Evolutionary conservation across 2,888 invertebrate species (phyloP), one percentile per base, ranked within the genome.

Genomic region (Caenorhabditis sp.): DNA sequence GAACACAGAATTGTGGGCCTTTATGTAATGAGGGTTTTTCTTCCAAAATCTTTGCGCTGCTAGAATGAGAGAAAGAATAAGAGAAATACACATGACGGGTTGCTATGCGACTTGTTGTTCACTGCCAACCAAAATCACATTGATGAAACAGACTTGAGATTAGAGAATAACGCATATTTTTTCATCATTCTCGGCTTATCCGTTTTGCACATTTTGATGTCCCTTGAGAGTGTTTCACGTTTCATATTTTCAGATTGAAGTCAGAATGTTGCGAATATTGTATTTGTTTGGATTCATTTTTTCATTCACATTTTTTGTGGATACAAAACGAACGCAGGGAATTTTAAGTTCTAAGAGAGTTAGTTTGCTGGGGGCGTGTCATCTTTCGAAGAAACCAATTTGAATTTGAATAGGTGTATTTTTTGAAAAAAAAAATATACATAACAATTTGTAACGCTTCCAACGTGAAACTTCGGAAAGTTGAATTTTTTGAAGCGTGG

Each of bases 301-400:
- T 5, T 43, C 43, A 17, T 17, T 43, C 8, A 43, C 43, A 43
- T 12, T 43, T 43, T 43, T 43, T 43, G 55, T 55, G 17, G 55
- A 55, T 55, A 27, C 23, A 0, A 72, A 72, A 37, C 26, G 53
- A 23, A 23, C 72, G 10, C 62, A 62, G 27, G 68, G 68, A 1
- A 55, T 76, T 23, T 12, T 71, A 12, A 62, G 59, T n/a, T 66
- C 65, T 1, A 68, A 58, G 59, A 50, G 23, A 4, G 63, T 69
- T 12, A 31, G 54, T 54, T 19, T 55, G 8, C 21, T 31, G 31
- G 31, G 31, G 10, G 31, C 4, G 21, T 21, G 19, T 21, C 19
- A 51, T 51, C 3, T 8, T n/a, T n/a, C n/a, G n/a, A n/a, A n/a
- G n/a, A n/a, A n/a, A n/a, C n/a, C n/a, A n/a, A n/a, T n/a, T n/a